Evolutionary conservation across 1,140 invertebrate species (phyloP).

Genomic region (Hycleus phaleratus): DNA sequence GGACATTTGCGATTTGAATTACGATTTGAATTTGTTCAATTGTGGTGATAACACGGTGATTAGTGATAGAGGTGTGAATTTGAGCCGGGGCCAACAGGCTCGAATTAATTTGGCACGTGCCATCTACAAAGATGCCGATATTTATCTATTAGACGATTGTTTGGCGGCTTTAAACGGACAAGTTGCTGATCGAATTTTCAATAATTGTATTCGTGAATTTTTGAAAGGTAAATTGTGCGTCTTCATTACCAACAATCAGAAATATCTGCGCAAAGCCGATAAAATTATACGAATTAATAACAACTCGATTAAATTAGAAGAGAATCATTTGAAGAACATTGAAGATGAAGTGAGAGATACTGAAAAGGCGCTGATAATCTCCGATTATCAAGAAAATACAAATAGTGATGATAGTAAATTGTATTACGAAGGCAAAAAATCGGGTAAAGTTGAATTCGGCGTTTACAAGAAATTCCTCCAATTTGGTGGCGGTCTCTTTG

Average conservation of each 20-base stretch:
- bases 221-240: constrained; percentile 65
- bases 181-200: constrained; percentile 60
- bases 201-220: constrained; percentile 61
- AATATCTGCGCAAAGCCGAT: constrained; percentile 71
- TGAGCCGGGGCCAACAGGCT: constrained; percentile 87
- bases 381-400: not conserved
- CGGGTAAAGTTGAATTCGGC: constrained; percentile 9
- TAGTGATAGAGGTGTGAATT: constrained; percentile 71
- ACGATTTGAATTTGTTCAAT: constrained; percentile 61
- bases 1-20: constrained; percentile 53
- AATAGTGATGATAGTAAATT: not conserved
- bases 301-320: constrained; percentile 38
- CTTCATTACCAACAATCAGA: constrained; percentile 81
- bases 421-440: constrained; percentile 10
- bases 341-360: not conserved
- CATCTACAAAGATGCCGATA: constrained; percentile 68
- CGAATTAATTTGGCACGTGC: constrained; percentile 77
- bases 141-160: constrained; percentile 80
- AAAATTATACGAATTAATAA: constrained; percentile 54
- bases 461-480: constrained; percentile 13
- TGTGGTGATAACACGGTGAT: constrained; percentile 69
- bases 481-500: constrained; percentile 15
- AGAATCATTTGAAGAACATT: not conserved
- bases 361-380: not conserved
- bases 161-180: constrained; percentile 69